Percentiles rank a stretch among this genome's conserved stretches.
Evolutionary conservation across 2,113 vertebrate species (phyloP).

Genomic region (Corynorhinus townsendii): DNA sequence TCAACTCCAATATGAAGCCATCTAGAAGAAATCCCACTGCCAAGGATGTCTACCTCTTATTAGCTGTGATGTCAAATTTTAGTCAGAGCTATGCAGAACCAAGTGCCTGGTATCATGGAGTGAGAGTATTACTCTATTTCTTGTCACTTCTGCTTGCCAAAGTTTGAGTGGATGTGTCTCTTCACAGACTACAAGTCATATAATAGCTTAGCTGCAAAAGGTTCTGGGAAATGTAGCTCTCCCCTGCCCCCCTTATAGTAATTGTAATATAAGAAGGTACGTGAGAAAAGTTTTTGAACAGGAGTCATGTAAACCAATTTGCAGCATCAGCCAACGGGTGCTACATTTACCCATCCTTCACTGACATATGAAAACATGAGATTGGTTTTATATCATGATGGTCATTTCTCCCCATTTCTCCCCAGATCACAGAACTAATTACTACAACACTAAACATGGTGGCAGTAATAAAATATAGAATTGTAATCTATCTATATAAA

Average conservation of each 20-base stretch:
- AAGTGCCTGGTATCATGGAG: neutral
- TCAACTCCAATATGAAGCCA: neutral
- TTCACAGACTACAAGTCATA: neutral
- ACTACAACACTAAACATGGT: neutral
- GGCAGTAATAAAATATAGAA: neutral
- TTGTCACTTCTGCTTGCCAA: neutral
- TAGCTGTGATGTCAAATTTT: neutral
- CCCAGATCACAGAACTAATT: neutral
- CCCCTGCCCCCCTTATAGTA: neutral
- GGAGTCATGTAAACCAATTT: neutral
- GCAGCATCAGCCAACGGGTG: neutral
- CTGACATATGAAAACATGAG: neutral
- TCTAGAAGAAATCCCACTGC: neutral
- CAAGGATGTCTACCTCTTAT: neutral
- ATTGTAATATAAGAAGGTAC: neutral
- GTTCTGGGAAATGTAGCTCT: neutral
- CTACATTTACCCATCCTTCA: neutral
- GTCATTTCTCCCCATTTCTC: neutral
- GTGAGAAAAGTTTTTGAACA: neutral
- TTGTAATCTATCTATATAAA: neutral
- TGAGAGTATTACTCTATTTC: neutral
- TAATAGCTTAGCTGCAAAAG: neutral
- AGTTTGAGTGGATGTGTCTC: neutral
- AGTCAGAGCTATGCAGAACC: neutral
- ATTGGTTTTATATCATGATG: neutral